Base-by-base conservation (phyloP, 1,140 invertebrate species). In the Helicoverpa zea region DNA sequence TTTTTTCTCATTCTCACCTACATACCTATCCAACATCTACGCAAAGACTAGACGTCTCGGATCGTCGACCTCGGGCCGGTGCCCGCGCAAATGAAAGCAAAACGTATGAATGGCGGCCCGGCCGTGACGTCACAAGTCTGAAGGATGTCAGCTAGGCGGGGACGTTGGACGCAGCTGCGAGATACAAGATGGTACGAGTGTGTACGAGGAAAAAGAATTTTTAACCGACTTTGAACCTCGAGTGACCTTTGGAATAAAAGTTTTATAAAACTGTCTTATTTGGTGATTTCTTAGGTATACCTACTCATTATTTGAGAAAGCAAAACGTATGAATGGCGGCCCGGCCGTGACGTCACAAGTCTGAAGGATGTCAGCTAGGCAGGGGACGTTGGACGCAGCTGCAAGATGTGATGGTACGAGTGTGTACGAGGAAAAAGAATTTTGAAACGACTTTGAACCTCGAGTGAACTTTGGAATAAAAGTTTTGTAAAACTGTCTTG, bases 311-410 rank as follows among this genome's bases (percentile, higher is more conserved):
- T n/a, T n/a, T n/a, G n/a, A n/a, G 66, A 72, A 72, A 72, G 49
- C 30, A 51, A 72, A 72, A 72, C 1, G 68, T 30, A 72, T 72
- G 68, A 68, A 68, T 47, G 64, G 9, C 29, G 49, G 63, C n/a
- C 63, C 18, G 35, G 18, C 29, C 13, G 23, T 30, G 68, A 52
- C 68, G 68, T 72, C 52, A 70, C 43, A n/a, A 54, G 52, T 54
- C 13, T 54, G 52, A 54, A 54, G 52, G 52, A 54, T 14, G 52
- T n/a, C 2, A 5, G 14, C 5, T 54, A n/a, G 13, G 52, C n/a
- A 3, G 52, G n/a, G 5, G 4, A n/a, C 52, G 52, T 54, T 52
- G 3, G 51, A 52, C 14, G 14, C 5, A 54, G 5, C 14, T 54
- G 14, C 14, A 14, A 54, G 52, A 54, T 54, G 5, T 9, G 5